Conservation (phyloP, 2,888 invertebrate genomes). For the Byasa hedistus region DNA sequence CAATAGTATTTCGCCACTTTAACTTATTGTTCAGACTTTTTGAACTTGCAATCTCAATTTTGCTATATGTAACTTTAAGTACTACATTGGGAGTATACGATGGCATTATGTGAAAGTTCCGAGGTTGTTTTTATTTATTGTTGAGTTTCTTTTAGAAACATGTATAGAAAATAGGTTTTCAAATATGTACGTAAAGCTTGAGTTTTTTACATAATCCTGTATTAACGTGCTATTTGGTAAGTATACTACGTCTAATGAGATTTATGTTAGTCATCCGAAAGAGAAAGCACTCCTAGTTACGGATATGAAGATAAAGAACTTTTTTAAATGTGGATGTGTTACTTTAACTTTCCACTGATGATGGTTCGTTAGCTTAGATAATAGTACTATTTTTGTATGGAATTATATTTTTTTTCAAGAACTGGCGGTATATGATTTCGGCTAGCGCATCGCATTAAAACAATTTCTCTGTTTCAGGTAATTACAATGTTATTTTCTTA, state of each 20-base stretch:
- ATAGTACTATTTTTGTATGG: conserved; percentile 11
- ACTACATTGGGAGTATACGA: background rate
- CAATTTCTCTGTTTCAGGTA: background rate
- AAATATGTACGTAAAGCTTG: background rate
- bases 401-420: conserved; percentile 2
- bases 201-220: background rate
- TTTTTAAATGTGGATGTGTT: conserved; percentile 8
- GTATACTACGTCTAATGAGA: conserved; percentile 10
- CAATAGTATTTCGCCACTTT: no score
- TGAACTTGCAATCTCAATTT: background rate
- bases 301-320: conserved; percentile 20
- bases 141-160: background rate
- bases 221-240: background rate
- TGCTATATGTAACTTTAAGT: no score
- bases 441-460: background rate
- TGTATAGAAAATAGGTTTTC: no score
- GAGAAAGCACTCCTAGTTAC: conserved; percentile 25
- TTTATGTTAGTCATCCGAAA: conserved; percentile 26
- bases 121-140: background rate
- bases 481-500: background rate
- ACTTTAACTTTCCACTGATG: conserved; percentile 23
- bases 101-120: background rate
- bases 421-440: background rate
- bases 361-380: conserved; percentile 25
- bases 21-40: background rate